These are phyloP conservation scores for Apostichopus parvimensis DNA, from an alignment of 35 echinoderm and acorn worm species.

Conservation along the genomic window DNA sequence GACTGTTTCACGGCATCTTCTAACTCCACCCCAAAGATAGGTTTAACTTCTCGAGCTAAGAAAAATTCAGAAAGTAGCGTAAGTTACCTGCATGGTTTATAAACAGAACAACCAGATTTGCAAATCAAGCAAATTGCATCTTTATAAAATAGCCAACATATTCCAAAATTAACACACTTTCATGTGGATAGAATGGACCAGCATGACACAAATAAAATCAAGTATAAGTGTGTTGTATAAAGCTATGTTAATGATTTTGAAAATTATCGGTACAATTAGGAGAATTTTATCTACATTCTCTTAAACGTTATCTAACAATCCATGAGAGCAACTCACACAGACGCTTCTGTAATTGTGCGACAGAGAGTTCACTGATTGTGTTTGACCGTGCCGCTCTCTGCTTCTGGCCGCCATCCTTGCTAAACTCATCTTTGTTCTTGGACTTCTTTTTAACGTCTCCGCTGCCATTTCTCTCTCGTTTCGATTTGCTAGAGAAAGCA, in stretches of 20 bases:
- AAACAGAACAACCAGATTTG: too few species aligned
- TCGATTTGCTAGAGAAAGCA: background rate
- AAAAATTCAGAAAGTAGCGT: background rate
- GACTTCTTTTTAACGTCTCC: conserved; percentile 33
- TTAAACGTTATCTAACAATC: too few species aligned
- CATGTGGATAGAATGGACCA: too few species aligned
- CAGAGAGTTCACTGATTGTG: conserved; percentile 45
- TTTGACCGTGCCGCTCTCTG: conserved; percentile 8
- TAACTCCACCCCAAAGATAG: conserved; percentile 78
- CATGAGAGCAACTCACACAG: conserved; percentile 7
- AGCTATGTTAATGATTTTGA: too few species aligned
- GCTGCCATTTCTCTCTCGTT: background rate
- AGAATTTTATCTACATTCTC: too few species aligned
- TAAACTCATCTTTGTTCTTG: conserved; percentile 17
- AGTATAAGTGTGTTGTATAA: too few species aligned
- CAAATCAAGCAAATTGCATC: background rate
- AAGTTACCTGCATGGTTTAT: too few species aligned
- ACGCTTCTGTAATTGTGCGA: conserved; percentile 22
- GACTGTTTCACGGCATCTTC: conserved; percentile 71
- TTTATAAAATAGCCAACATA: background rate
- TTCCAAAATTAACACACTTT: background rate
- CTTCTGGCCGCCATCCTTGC: conserved; percentile 1
- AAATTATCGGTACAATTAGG: too few species aligned
- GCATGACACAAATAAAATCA: too few species aligned
- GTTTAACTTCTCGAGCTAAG: conserved; percentile 53